These are phyloP conservation scores for Alloscopus bannaensis DNA, from an alignment of 2,888 invertebrate species.

Conservation along the genomic window DNA sequence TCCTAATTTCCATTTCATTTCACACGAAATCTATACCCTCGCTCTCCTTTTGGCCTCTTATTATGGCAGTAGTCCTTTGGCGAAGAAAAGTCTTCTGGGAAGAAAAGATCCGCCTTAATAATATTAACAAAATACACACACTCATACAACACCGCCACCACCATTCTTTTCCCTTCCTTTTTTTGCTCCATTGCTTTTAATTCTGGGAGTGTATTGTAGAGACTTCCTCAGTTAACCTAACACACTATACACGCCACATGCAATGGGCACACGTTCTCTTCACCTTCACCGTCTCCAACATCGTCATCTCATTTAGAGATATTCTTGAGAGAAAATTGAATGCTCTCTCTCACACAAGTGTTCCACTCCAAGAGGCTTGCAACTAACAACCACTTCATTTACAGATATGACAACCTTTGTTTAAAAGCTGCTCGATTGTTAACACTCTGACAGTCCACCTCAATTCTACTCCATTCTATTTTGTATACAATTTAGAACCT, in stretches of 20 bases:
- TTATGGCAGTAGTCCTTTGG: background rate
- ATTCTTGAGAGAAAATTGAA: background rate
- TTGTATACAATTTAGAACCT: too few relatives aligned
- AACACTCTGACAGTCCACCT: too few relatives aligned
- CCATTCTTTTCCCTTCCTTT: too few relatives aligned
- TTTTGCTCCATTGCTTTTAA: conserved; percentile 17
- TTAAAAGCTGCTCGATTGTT: too few relatives aligned
- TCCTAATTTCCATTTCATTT: conserved; percentile 54
- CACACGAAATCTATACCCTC: conserved; percentile 21
- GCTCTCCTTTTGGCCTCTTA: too few relatives aligned
- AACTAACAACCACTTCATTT: background rate
- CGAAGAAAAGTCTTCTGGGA: background rate
- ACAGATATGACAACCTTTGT: too few relatives aligned
- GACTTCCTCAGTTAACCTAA: background rate
- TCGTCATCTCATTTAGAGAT: background rate
- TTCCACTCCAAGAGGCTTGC: background rate
- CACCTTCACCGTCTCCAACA: background rate
- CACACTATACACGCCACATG: background rate
- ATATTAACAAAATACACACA: background rate
- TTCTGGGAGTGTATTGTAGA: background rate
- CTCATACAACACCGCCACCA: background rate
- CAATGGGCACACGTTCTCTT: background rate
- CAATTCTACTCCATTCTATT: too few relatives aligned
- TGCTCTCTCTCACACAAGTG: too few relatives aligned
- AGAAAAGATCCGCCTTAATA: background rate